These are phyloP conservation scores for Actinostola sp. DNA, from an alignment of 92 coral and sea anemone genomes.

Conservation along the genomic window DNA sequence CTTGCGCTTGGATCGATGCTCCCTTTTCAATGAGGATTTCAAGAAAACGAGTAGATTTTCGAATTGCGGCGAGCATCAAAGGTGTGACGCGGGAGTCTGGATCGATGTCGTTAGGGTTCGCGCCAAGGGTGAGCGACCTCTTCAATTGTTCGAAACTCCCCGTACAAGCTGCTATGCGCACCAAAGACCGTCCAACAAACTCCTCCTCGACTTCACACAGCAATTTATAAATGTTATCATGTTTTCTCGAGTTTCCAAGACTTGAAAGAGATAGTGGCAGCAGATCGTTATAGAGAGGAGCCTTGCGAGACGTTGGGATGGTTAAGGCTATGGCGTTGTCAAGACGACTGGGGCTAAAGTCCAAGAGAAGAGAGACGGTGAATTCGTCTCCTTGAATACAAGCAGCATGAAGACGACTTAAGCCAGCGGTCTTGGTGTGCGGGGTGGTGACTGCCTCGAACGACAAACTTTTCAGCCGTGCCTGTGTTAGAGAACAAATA, in stretches of 20 bases:
- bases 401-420: conserved; percentile 70
- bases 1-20: conserved; percentile 59
- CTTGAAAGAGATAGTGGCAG: conserved; percentile 12
- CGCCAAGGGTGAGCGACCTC: conserved; percentile 56
- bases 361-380: conserved; percentile 53
- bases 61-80: conserved; percentile 73
- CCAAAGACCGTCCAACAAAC: conserved; percentile 44
- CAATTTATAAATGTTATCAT: conserved; percentile 31
- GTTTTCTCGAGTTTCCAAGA: conserved; percentile 25
- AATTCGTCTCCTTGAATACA: conserved; percentile 61
- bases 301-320: conserved; percentile 34
- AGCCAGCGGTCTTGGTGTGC: conserved; percentile 36
- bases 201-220: conserved; percentile 34
- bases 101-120: conserved; percentile 53
- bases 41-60: conserved; percentile 51
- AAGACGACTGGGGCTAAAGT: conserved; percentile 62
- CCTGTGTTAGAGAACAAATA: conserved; percentile 25
- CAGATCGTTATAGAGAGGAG: conserved; percentile 23
- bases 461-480: conserved; percentile 47
- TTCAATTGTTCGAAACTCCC: conserved; percentile 54
- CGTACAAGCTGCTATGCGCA: conserved; percentile 43
- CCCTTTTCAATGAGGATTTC: conserved; percentile 72
- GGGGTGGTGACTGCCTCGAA: conserved; percentile 65
- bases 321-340: conserved; percentile 68
- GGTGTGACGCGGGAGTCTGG: conserved; percentile 49